Base-by-base conservation (phyloP, 2,888 invertebrate species). In the Clostera curtula region DNA sequence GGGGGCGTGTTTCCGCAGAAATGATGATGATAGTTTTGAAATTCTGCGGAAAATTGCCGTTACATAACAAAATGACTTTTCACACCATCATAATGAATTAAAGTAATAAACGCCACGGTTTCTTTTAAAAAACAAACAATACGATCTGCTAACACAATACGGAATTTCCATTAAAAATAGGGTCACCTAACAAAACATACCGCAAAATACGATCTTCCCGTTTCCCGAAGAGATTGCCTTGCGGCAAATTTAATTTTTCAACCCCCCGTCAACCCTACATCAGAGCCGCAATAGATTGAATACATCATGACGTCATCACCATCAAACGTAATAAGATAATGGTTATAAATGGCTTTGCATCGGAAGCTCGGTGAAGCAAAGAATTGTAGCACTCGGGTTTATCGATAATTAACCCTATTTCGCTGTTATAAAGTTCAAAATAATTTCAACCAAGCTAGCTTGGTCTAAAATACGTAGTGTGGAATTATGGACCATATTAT, bases 271-370 rank as follows among this genome's bases (percentile, higher is more conserved):
- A 40, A 28, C 15, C 34, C 36, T 36, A 24, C 37, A 35, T 40
- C 34, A 35, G 19, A 16, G 13, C 29, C 12, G 31, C 36, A 43
- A 37, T 49, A 43, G 31, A 43, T 41, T 33, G 36, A 44, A 43
- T 48, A 29, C 46, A 39, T 40, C 27, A 41, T 54, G 41, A 45
- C 49, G 44, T 51, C 47, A 56, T 40, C 29, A 3, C 29, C 32
- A 31, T 43, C 37, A 37, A 33, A 37, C 6, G 6, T 19, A 33
- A 48, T 45, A 43, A 50, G 40, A 44, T 61, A 58, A 62, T 54
- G 53, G 46, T 52, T 51, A 61, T 56, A 49, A 56, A 59, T 40
- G 52, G 50, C 38, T 43, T 40, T 29, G 31, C 40, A 42, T 48
- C 38, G 41, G 45, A 54, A 49, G 40, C 40, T 39, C 34, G 12